phyloP scores from a whole-genome alignment of 2,113 vertebrate species.

The Oryzias javanicus region DNA sequence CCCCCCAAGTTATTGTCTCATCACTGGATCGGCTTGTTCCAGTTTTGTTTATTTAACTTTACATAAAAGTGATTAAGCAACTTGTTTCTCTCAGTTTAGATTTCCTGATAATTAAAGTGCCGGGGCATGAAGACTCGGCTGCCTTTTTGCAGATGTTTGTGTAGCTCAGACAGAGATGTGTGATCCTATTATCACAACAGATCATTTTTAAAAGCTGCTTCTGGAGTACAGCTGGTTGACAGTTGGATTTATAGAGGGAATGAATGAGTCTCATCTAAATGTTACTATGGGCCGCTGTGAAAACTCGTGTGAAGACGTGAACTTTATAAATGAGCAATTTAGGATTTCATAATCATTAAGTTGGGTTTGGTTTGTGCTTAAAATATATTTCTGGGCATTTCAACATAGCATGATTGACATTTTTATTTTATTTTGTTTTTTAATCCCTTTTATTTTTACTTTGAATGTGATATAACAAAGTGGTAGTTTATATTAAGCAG shows the following conservation, averaged over 20 bases:
- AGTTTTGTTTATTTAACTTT: constrained; percentile 35
- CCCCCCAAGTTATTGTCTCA: constrained; percentile 20
- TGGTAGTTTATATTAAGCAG: no score
- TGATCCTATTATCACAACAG: constrained; percentile 36
- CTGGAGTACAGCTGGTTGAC: constrained; percentile 19
- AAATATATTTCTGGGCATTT: no score
- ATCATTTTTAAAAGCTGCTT: constrained; percentile 25
- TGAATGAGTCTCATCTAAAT: constrained; percentile 42
- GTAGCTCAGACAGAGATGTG: neutral
- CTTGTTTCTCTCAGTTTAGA: constrained; percentile 3
- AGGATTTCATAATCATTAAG: no score
- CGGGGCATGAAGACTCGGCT: neutral
- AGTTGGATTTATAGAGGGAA: constrained; percentile 32
- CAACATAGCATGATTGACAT: no score
- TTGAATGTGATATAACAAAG: no score
- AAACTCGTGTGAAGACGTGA: constrained; percentile 18
- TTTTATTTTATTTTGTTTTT: no score
- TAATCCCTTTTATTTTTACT: no score
- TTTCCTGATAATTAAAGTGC: constrained; percentile 6
- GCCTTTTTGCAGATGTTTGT: constrained; percentile 7
- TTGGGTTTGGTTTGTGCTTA: no score
- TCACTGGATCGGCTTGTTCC: constrained; percentile 29
- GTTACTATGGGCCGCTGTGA: constrained; percentile 32
- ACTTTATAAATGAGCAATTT: constrained; percentile 2
- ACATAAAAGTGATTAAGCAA: constrained; percentile 11